Percentiles rank a stretch among this genome's conserved stretches.
These are phyloP conservation scores for Drosophila quinaria DNA, from an alignment of 2,888 invertebrate genomes.

Conservation along the genomic window DNA sequence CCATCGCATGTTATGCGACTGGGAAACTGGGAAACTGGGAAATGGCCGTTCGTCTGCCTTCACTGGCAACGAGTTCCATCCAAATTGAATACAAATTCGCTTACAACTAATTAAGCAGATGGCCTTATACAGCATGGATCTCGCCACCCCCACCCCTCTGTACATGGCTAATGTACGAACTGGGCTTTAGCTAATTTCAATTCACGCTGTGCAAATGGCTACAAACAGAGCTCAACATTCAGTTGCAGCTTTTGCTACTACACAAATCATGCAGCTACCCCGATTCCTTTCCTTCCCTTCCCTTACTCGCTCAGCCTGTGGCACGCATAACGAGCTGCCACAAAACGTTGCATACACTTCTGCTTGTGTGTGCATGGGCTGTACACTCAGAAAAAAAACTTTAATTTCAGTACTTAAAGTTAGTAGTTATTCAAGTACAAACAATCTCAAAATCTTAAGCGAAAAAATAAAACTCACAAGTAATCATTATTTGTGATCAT, in stretches of 20 bases:
- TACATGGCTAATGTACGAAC: not conserved
- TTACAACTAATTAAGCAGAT: constrained; percentile 73
- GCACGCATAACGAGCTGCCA: constrained; percentile 43
- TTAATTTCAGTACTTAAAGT: too few relatives aligned
- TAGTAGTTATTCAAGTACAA: too few relatives aligned
- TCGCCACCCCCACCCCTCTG: not conserved
- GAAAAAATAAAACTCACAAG: too few relatives aligned
- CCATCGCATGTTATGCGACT: constrained; percentile 61
- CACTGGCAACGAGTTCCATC: constrained; percentile 11
- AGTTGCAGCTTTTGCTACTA: constrained; percentile 13
- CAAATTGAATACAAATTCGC: constrained; percentile 78
- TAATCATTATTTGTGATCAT: too few relatives aligned
- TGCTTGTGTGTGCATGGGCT: not conserved
- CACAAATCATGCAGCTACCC: constrained; percentile 18
- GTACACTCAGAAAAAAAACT: too few relatives aligned
- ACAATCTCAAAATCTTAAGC: too few relatives aligned
- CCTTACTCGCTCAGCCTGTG: constrained; percentile 3
- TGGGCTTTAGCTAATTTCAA: constrained; percentile 25
- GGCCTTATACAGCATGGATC: constrained; percentile 16
- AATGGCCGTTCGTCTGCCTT: not conserved
- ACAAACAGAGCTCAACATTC: constrained; percentile 14
- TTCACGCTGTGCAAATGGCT: constrained; percentile 14
- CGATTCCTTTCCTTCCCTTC: not conserved
- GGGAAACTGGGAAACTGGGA: not conserved
- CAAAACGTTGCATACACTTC: constrained; percentile 60